Conservation (phyloP, 2,113 vertebrate genomes). For the Erythrocebus patas region DNA sequence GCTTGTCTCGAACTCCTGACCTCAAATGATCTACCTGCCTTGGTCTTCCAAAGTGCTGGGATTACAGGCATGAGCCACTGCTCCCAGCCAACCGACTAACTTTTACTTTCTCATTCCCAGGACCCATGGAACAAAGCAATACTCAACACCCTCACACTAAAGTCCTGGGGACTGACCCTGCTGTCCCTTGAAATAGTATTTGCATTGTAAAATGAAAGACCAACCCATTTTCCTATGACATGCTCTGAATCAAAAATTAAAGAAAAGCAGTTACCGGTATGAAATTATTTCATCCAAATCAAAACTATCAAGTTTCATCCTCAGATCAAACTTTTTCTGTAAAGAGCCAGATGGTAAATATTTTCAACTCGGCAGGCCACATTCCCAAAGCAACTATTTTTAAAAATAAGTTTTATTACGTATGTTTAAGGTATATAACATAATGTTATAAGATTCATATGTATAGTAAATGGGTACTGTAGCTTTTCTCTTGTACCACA, state of each 20-base stretch:
- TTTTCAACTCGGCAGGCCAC: not conserved
- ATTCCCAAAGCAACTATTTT: not conserved
- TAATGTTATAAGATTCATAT: not conserved
- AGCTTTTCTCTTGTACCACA: not conserved
- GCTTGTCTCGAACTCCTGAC: too few species aligned
- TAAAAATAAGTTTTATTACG: not conserved
- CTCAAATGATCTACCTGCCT: too few species aligned
- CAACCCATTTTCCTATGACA: not conserved
- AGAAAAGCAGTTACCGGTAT: not conserved
- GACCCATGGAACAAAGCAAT: not conserved
- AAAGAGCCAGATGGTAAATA: not conserved
- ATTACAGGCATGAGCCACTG: too few species aligned
- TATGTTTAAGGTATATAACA: not conserved
- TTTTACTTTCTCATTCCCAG: not conserved
- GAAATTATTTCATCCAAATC: not conserved
- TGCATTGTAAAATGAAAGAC: not conserved
- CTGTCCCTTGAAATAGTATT: not conserved
- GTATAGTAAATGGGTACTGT: not conserved
- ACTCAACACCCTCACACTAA: not conserved
- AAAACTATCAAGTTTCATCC: not conserved
- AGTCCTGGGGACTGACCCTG: not conserved
- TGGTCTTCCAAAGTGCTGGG: too few species aligned
- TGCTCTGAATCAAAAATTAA: not conserved
- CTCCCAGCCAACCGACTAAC: too few species aligned
- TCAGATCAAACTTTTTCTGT: not conserved